Evolutionary conservation across 53 echinoderm and acorn worm genomes (phyloP).

Genomic region (Hippasteria phrygiana): DNA sequence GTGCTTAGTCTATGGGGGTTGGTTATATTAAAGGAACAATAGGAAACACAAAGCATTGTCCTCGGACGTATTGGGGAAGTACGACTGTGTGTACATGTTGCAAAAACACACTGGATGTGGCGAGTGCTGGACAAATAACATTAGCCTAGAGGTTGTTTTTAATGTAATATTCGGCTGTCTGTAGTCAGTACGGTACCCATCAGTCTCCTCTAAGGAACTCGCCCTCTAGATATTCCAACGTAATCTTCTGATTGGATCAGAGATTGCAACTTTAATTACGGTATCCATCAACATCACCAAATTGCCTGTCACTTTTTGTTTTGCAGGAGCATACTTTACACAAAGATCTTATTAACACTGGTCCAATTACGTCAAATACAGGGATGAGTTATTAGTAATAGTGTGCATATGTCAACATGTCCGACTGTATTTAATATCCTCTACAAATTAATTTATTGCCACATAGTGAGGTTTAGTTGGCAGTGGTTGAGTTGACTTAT

Average conservation of each 20-base stretch:
- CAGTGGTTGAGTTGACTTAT: no score
- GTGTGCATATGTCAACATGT: neutral
- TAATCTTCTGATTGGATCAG: neutral
- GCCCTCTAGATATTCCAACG: neutral
- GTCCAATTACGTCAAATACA: neutral
- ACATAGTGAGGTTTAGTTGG: no score
- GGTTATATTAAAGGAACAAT: no score
- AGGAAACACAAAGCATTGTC: no score
- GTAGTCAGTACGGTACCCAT: neutral
- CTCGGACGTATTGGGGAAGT: no score
- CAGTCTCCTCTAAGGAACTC: neutral
- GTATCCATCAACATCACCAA: neutral
- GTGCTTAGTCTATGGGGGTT: no score
- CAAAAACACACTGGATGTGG: neutral
- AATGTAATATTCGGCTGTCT: neutral
- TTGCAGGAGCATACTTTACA: neutral
- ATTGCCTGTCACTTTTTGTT: neutral
- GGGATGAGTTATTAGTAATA: no score
- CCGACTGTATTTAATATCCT: neutral
- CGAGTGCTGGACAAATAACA: conserved; percentile 35
- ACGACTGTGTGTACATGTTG: conserved; percentile 1
- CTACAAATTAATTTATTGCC: no score
- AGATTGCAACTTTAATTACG: conserved; percentile 1
- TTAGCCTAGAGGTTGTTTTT: neutral
- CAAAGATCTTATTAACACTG: neutral